These are phyloP conservation scores for Chaetodon auriga DNA, from an alignment of 2,113 vertebrate species.

Conservation along the genomic window DNA sequence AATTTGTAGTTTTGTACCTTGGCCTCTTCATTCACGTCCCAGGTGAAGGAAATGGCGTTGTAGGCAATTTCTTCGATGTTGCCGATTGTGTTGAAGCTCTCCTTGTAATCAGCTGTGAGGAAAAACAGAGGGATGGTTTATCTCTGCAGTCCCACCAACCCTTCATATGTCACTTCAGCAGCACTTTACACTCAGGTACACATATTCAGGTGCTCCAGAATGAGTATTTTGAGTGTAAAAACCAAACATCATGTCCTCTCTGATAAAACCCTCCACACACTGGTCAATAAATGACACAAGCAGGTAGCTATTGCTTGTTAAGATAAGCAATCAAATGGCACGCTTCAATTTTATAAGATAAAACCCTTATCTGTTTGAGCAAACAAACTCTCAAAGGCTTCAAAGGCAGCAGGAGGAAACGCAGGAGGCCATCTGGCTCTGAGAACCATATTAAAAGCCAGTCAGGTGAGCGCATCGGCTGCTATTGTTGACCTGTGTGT, in stretches of 20 bases:
- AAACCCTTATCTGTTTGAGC: constrained; percentile 72
- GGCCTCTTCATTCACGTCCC: constrained; percentile 98
- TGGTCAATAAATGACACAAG: constrained; percentile 60
- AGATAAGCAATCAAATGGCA: constrained; percentile 77
- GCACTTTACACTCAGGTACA: too few relatives aligned
- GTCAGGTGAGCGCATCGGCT: constrained; percentile 28
- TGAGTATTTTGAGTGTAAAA: too few relatives aligned
- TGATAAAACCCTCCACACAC: background rate
- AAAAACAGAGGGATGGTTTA: constrained; percentile 11
- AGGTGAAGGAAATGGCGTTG: constrained; percentile 98
- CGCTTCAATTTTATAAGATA: constrained; percentile 70
- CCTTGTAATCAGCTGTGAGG: constrained; percentile 95
- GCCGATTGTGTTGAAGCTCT: constrained; percentile 97
- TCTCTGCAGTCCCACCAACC: background rate
- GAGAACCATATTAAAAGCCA: constrained; percentile 46
- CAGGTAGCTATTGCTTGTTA: constrained; percentile 66
- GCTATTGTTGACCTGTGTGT: constrained; percentile 37
- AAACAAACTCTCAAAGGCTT: constrained; percentile 74
- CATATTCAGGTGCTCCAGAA: too few relatives aligned
- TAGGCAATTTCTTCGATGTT: constrained; percentile 99
- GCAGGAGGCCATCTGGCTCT: constrained; percentile 40
- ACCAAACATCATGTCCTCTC: background rate
- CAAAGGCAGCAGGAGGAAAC: constrained; percentile 68
- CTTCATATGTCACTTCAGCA: too few relatives aligned
- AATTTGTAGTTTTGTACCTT: constrained; percentile 85